phyloP scores from a whole-genome alignment of 1,140 invertebrate genomes.

The Aricia agestis region DNA sequence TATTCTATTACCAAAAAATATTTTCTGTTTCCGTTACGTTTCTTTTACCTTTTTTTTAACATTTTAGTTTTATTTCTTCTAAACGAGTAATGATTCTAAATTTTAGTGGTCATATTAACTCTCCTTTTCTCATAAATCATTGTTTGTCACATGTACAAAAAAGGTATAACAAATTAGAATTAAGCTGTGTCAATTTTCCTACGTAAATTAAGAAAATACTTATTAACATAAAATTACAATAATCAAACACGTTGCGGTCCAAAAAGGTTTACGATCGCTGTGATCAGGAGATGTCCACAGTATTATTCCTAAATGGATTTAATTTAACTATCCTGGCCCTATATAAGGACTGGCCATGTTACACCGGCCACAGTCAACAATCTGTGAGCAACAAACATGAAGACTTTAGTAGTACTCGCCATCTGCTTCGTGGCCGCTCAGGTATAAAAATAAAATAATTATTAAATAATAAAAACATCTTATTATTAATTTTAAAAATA shows the following conservation, averaged over 20 bases:
- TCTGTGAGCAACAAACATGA: constrained; percentile 44
- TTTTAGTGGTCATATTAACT: too few relatives aligned
- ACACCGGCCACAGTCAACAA: constrained; percentile 15
- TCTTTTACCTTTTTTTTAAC: too few relatives aligned
- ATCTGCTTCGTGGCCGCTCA: constrained; percentile 34
- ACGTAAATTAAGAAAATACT: too few relatives aligned
- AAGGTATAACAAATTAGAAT: too few relatives aligned
- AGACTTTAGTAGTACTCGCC: constrained; percentile 37
- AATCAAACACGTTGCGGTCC: background rate
- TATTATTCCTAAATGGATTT: constrained; percentile 28
- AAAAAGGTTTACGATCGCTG: constrained; percentile 37
- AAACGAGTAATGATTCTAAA: too few relatives aligned
- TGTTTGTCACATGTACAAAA: too few relatives aligned
- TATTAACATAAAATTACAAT: background rate
- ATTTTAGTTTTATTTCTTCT: too few relatives aligned
- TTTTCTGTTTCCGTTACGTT: too few relatives aligned
- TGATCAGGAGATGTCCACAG: background rate
- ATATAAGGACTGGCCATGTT: constrained; percentile 37
- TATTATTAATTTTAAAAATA: background rate
- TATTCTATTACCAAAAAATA: too few relatives aligned
- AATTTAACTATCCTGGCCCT: constrained; percentile 21
- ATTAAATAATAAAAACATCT: too few relatives aligned
- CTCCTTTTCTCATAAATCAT: too few relatives aligned
- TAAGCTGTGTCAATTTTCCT: too few relatives aligned
- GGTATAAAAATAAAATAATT: constrained; percentile 22